Conservation (phyloP, 2,113 vertebrate genomes). For the Theristicus caerulescens region DNA sequence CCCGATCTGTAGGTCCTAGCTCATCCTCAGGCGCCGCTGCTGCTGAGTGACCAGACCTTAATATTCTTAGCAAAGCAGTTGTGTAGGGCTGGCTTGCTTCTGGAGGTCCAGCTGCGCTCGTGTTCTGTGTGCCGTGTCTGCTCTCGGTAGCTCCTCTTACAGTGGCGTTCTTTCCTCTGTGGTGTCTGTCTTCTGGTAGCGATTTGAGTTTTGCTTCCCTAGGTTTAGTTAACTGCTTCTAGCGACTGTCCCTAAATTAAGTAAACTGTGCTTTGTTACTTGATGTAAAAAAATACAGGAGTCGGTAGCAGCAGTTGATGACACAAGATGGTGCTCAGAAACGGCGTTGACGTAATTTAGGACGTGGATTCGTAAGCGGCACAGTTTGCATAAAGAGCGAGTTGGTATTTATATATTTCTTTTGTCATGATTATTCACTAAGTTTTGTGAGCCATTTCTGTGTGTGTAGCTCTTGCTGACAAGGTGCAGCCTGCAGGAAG, state of each 20-base stretch:
- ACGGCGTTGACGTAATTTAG: slow-evolving; percentile 74
- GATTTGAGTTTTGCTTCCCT: slow-evolving; percentile 58
- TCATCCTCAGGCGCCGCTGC: neutral
- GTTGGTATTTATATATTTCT: slow-evolving; percentile 77
- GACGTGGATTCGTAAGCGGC: slow-evolving; percentile 77
- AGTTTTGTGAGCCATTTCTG: slow-evolving; percentile 58
- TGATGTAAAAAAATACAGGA: slow-evolving; percentile 81
- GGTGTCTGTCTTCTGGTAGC: slow-evolving; percentile 55
- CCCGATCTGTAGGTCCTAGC: neutral
- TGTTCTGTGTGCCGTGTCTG: neutral
- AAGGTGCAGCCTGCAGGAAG: slow-evolving; percentile 50
- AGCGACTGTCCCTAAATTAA: slow-evolving; percentile 73
- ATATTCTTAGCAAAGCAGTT: neutral
- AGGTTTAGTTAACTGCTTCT: slow-evolving; percentile 61
- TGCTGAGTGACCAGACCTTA: neutral
- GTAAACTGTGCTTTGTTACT: slow-evolving; percentile 77
- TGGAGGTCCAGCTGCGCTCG: neutral
- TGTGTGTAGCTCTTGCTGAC: slow-evolving; percentile 10
- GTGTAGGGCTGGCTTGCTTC: neutral
- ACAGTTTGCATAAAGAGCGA: slow-evolving; percentile 79
- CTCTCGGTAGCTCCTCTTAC: slow-evolving; percentile 39
- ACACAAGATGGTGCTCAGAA: slow-evolving; percentile 76
- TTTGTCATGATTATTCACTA: slow-evolving; percentile 71
- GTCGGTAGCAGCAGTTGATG: slow-evolving; percentile 78
- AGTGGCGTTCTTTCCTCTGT: slow-evolving; percentile 52